These are phyloP conservation scores for Drosophila prolongata DNA, from an alignment of 2,888 invertebrate genomes.

Conservation along the genomic window DNA sequence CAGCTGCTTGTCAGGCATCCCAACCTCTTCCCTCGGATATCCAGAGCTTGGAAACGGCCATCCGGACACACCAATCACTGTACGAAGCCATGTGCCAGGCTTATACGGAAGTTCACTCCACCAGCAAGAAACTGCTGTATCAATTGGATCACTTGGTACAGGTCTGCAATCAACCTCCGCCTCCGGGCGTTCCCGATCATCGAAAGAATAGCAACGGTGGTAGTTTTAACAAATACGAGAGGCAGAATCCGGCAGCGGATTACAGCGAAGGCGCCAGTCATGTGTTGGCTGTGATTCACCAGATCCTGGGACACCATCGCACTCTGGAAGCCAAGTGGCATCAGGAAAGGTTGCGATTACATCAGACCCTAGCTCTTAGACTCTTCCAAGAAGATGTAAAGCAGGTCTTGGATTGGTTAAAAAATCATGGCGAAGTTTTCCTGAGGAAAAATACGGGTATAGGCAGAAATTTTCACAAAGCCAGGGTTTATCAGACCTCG, in stretches of 20 bases:
- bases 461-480: conserved; percentile 96
- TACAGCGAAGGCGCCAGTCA: conserved; percentile 98
- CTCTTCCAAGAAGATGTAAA: conserved; percentile 99
- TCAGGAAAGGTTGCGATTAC: conserved; percentile 96
- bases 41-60: conserved; percentile 94
- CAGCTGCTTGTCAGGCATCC: conserved; percentile 95
- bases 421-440: conserved; percentile 98
- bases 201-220: conserved; percentile 87
- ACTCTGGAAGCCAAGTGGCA: conserved; percentile 98
- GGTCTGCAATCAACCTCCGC: conserved; percentile 95
- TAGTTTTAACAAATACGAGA: conserved; percentile 84
- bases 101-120: conserved; percentile 97
- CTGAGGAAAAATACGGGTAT: conserved; percentile 98
- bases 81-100: conserved; percentile 99
- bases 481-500: conserved; percentile 97
- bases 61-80: conserved; percentile 96
- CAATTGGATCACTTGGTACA: conserved; percentile 98
- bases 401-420: conserved; percentile 98
- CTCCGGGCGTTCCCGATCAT: conserved; percentile 84
- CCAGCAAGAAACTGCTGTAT: conserved; percentile 97
- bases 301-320: conserved; percentile 97
- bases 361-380: conserved; percentile 95
- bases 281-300: conserved; percentile 97
- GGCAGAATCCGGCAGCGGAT: conserved; percentile 94
- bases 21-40: conserved; percentile 90